phyloP scores from a whole-genome alignment of 1,140 invertebrate species.

The Vollenhovia emeryi region DNA sequence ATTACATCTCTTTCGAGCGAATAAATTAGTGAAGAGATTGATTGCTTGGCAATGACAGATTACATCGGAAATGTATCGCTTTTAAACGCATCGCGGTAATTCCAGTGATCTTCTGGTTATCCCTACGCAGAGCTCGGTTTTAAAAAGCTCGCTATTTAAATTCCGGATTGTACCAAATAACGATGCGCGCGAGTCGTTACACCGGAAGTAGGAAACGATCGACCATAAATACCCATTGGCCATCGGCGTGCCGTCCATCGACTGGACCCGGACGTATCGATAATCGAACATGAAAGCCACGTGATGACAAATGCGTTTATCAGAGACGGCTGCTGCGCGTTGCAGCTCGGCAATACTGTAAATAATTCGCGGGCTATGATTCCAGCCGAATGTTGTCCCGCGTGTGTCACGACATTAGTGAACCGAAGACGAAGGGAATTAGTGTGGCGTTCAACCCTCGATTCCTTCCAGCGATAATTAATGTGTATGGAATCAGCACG shows the following conservation, averaged over 20 bases:
- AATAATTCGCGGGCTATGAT: conserved; percentile 66
- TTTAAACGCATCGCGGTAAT: background rate
- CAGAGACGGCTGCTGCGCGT: conserved; percentile 49
- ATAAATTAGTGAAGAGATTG: background rate
- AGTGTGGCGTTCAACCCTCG: conserved; percentile 9
- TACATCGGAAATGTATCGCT: background rate
- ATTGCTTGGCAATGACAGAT: background rate
- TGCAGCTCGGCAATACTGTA: conserved; percentile 56
- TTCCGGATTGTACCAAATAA: conserved; percentile 19
- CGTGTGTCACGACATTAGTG: conserved; percentile 20
- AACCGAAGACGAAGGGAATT: conserved; percentile 60
- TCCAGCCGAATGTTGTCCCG: conserved; percentile 48
- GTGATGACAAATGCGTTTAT: conserved; percentile 73
- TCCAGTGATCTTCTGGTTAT: background rate
- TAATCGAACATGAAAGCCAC: conserved; percentile 68
- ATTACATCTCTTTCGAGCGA: background rate
- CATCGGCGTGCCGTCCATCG: conserved; percentile 56
- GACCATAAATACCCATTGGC: conserved; percentile 66
- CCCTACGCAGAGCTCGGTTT: background rate
- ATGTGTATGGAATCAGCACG: conserved; percentile 27
- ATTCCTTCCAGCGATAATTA: conserved; percentile 44
- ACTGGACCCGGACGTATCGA: conserved; percentile 59
- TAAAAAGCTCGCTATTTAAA: conserved; percentile 22
- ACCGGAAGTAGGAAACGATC: conserved; percentile 66
- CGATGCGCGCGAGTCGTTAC: background rate